A percentile compares a stretch with the other conserved stretches of the same genome.
Evolutionary conservation across 2,113 vertebrate genomes (phyloP).

Genomic region (Trematocara unimaculatum): DNA sequence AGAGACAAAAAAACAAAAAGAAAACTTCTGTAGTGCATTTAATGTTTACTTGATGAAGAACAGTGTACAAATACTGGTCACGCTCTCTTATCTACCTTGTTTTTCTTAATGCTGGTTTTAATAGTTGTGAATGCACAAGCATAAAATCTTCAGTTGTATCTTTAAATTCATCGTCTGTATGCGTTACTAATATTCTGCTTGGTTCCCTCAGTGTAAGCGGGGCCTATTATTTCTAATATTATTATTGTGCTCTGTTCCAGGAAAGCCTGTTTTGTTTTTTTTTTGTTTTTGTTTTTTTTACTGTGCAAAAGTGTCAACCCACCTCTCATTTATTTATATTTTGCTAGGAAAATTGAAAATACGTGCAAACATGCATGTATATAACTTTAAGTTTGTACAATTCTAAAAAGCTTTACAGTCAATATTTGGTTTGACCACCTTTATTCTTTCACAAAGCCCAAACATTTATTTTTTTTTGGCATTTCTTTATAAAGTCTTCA

Average conservation of each 20-base stretch:
- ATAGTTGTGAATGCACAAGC: neutral
- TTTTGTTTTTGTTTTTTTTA: no score
- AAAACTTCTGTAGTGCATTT: neutral
- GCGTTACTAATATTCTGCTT: neutral
- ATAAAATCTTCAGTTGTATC: neutral
- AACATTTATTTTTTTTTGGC: neutral
- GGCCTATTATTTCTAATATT: neutral
- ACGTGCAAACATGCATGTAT: neutral
- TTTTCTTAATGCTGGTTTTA: neutral
- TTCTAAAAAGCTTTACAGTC: neutral
- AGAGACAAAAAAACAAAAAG: neutral
- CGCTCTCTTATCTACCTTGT: neutral
- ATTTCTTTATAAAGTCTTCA: neutral
- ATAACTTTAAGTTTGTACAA: neutral
- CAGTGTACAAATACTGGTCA: neutral
- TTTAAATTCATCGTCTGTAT: neutral
- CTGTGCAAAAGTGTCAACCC: neutral
- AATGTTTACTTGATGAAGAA: neutral
- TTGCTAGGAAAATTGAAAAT: neutral
- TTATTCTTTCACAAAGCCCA: neutral
- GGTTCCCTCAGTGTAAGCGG: accelerated
- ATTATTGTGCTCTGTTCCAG: neutral
- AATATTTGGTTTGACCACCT: neutral
- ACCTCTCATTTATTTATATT: neutral
- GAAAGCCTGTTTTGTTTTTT: neutral